These are phyloP conservation scores for Drosophila koepferae DNA, from an alignment of 2,888 invertebrate genomes.

Conservation along the genomic window DNA sequence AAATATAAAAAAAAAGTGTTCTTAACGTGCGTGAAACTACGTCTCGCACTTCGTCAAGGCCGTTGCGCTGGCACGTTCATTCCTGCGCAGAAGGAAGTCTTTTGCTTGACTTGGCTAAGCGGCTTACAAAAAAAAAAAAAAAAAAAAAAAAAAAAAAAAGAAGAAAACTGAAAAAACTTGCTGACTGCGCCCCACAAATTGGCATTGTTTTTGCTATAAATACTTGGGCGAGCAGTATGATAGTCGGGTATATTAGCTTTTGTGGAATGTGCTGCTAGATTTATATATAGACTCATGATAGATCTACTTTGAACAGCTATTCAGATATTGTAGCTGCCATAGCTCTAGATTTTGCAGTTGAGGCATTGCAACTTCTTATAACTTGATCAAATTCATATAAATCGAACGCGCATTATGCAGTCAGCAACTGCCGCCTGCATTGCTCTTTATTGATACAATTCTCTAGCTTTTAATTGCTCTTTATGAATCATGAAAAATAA, in stretches of 20 bases:
- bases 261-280: background rate
- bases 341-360: background rate
- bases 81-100: constrained; percentile 73
- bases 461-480: constrained; percentile 61
- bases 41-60: constrained; percentile 48
- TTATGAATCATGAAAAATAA: constrained; percentile 58
- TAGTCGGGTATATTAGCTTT: background rate
- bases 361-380: background rate
- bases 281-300: background rate
- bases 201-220: constrained; percentile 5
- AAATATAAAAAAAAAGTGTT: constrained; percentile 61
- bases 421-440: background rate
- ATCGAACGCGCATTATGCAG: background rate
- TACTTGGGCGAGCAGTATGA: background rate
- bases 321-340: background rate
- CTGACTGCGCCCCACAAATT: constrained; percentile 36
- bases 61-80: constrained; percentile 24
- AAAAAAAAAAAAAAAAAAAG: constrained; percentile 1
- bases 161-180: constrained; percentile 27
- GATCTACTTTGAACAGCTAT: background rate
- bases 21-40: constrained; percentile 64
- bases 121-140: constrained; percentile 42
- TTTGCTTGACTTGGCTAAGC: constrained; percentile 49
- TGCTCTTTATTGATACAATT: background rate
- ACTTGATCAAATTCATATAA: background rate